phyloP scores from a whole-genome alignment of 2,888 invertebrate species.

The Scelioninae gen. 2 region DNA sequence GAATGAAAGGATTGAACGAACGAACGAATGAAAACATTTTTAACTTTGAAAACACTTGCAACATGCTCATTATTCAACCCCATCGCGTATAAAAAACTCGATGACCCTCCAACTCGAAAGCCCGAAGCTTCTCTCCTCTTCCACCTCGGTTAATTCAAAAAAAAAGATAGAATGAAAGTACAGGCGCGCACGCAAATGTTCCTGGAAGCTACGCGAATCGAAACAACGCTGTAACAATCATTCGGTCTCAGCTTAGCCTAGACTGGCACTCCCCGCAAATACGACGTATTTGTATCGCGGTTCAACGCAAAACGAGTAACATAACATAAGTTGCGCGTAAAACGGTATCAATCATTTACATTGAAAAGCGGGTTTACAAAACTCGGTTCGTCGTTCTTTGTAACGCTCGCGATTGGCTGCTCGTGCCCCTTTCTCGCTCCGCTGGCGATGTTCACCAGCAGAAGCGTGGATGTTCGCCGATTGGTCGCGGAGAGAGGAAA shows the following conservation, averaged over 20 bases:
- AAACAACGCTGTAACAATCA: slow-evolving; percentile 27
- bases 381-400: background rate
- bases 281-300: slow-evolving; percentile 9
- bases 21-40: no score
- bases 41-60: no score
- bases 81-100: no score
- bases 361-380: slow-evolving; percentile 10
- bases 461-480: background rate
- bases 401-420: no score
- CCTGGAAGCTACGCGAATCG: slow-evolving; percentile 38
- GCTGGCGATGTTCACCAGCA: background rate
- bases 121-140: no score
- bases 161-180: slow-evolving; percentile 1
- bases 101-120: no score
- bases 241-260: slow-evolving; percentile 14
- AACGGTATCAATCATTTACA: slow-evolving; percentile 15
- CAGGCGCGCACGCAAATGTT: slow-evolving; percentile 13
- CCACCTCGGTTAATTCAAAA: no score
- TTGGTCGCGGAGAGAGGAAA: no score
- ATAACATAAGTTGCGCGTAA: slow-evolving; percentile 22
- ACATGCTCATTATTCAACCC: no score
- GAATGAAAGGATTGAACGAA: no score
- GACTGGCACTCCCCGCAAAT: no score
- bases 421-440: no score
- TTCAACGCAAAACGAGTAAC: slow-evolving; percentile 30